A percentile compares a stretch with the other conserved stretches of the same genome.
phyloP scores from a whole-genome alignment of 2,888 invertebrate genomes.

The Electrophaes corylata region DNA sequence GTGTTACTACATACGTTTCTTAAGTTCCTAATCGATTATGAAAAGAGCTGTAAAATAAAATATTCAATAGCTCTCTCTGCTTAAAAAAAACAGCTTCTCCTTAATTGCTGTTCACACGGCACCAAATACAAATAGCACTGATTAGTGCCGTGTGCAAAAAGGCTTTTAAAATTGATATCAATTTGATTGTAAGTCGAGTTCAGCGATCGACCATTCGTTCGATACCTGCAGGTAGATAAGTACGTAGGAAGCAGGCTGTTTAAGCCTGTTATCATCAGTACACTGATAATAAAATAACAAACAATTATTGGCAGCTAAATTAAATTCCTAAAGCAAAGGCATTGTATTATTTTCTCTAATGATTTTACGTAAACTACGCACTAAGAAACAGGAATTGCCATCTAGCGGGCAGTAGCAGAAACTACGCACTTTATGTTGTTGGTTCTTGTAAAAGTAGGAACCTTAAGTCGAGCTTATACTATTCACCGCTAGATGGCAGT shows the following conservation, averaged over 20 bases:
- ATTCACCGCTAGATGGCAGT: slow-evolving; percentile 56
- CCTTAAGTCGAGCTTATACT: slow-evolving; percentile 19
- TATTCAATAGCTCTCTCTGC: neutral
- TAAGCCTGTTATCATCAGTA: slow-evolving; percentile 13
- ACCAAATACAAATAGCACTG: slow-evolving; percentile 48
- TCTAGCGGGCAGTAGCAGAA: slow-evolving; percentile 50
- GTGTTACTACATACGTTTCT: too few relatives aligned
- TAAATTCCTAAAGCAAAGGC: neutral
- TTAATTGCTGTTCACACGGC: slow-evolving; percentile 70
- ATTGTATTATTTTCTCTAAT: neutral
- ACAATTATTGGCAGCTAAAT: slow-evolving; percentile 4
- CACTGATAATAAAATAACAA: slow-evolving; percentile 23
- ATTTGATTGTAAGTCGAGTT: slow-evolving; percentile 41
- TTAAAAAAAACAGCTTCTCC: slow-evolving; percentile 46
- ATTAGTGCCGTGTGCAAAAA: slow-evolving; percentile 55
- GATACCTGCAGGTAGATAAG: slow-evolving; percentile 14
- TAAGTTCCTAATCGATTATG: too few relatives aligned
- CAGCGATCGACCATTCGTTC: slow-evolving; percentile 14
- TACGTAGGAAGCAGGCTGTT: neutral
- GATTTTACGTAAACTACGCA: neutral
- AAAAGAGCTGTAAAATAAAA: too few relatives aligned
- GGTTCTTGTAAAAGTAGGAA: neutral
- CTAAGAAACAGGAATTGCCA: slow-evolving; percentile 47
- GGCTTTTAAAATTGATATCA: slow-evolving; percentile 46
- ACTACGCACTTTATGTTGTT: too few relatives aligned